Evolutionary conservation across 1,140 invertebrate genomes (phyloP), one percentile per base, ranked within the genome.

Genomic region (Copidosoma floridanum): DNA sequence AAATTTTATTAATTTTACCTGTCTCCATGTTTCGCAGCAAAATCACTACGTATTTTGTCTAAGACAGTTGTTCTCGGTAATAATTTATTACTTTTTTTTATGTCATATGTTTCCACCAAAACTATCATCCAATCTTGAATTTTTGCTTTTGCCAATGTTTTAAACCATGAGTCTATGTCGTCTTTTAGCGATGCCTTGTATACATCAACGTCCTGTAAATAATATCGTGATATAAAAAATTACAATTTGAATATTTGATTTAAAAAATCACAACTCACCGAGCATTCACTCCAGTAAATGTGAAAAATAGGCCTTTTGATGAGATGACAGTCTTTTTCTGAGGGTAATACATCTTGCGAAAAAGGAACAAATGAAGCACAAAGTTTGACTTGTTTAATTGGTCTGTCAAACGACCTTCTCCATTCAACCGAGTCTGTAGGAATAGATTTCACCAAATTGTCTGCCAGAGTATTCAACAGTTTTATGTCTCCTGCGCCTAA

Each of bases 111-210:
- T 81, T 95, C 93, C 29, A 98, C 92, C 60, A 97, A 80, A 46
- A 97, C 85, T 70, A 98, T 93, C 84, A 98, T 86, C 95, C 94
- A 98, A 79, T 98, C 95, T 58, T 86, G 82, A 50, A 96, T 87
- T 52, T 89, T 87, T 71, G 86, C 84, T 58, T 85, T 84, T 64
- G 84, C 85, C 61, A 97, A 79, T 67, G 86, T 85, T 69, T 89
- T 89, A 16, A 95, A 79, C 95, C 95, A 98, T 66, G 82, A 79
- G 75, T 93, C 89, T 65, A 98, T 91, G 66, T 94, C 91, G 75
- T 97, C 94, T 80, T 87, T 88, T 8, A 93, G 84, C 50, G 82
- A 87, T 48, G 85, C 83, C 82, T 96, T 96, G 72, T 97, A 97
- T 32, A 86, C 82, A 76, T 98, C 95, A 62, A 95, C 80, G 84